Evolutionary conservation across 1,140 invertebrate species (phyloP), one percentile per base, ranked within the genome.

Genomic region (Sminthurinus signatus): DNA sequence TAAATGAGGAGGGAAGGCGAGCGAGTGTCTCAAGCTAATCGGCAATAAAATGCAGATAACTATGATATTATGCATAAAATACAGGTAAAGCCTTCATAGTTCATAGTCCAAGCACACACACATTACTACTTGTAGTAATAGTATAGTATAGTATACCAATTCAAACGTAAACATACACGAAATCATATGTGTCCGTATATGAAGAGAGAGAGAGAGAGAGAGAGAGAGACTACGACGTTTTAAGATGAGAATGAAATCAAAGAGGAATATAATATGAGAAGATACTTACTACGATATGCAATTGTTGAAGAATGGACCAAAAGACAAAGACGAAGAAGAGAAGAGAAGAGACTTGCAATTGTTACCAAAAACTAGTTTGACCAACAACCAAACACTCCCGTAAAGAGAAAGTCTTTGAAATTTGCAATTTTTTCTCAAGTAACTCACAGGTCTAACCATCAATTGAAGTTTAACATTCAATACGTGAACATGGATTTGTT

Each of bases 301-400:
- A n/a, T n/a, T n/a, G n/a, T n/a, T n/a, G n/a, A n/a, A n/a, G n/a
- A 36, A 36, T 36, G 32, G 32, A 36, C 44, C 4, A 46, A n/a
- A 19, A 46, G 32, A 36, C 44, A 19, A 46, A n/a, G 21, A 46
- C 44, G 21, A 46, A 5, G 4, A 46, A 4, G 17, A 39, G 8
- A 8, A 39, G 36, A 39, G 36, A 39, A 39, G 36, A 39, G 50
- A 21, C 50, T 52, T 12, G 54, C 54, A 56, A 56, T 56, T 56
- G 54, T 56, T 31, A 56, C 54, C 54, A 56, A 56, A 56, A 56
- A 56, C 54, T 56, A 56, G 54, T 56, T 56, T 56, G 54, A 56
- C 54, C 54, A 56, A 56, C 36, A 29, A 56, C 54, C 54, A 56
- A 56, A 56, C 54, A 56, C 54, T 56, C 54, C 54, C 54, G 19